Evolutionary conservation across 2,113 vertebrate genomes (phyloP).

Genomic region (Cichladusa arquata): DNA sequence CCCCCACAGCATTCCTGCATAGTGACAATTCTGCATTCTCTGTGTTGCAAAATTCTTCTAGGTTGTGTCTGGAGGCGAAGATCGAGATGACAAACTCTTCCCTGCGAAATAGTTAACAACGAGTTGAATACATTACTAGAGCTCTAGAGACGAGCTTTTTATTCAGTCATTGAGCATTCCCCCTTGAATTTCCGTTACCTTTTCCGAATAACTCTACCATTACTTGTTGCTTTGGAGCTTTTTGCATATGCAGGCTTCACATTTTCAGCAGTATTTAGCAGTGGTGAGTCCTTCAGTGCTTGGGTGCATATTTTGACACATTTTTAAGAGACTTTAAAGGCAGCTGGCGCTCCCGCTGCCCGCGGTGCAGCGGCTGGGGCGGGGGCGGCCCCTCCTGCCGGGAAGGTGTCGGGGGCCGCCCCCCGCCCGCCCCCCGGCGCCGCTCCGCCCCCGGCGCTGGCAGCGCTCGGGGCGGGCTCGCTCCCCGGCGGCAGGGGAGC

Average conservation of each 20-base stretch:
- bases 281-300: fast-evolving
- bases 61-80: not conserved
- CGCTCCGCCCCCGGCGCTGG: conserved; percentile 16
- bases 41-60: not conserved
- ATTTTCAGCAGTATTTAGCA: not conserved
- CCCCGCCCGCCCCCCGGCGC: not conserved
- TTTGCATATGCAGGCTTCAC: not conserved
- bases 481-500: not conserved
- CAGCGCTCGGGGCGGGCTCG: not conserved
- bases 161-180: not conserved
- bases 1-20: not conserved
- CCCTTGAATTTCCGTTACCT: not conserved
- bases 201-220: not conserved
- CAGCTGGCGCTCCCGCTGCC: fast-evolving
- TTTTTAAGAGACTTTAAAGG: fast-evolving
- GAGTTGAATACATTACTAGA: not conserved
- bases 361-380: not conserved
- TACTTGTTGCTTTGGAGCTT: not conserved
- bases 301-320: no score
- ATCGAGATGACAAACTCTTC: not conserved
- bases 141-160: not conserved
- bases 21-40: not conserved
- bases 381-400: not conserved
- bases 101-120: not conserved
- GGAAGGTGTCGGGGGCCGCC: not conserved